Conservation (phyloP, 2,888 invertebrate species). For the Hypolimnas misippus region DNA sequence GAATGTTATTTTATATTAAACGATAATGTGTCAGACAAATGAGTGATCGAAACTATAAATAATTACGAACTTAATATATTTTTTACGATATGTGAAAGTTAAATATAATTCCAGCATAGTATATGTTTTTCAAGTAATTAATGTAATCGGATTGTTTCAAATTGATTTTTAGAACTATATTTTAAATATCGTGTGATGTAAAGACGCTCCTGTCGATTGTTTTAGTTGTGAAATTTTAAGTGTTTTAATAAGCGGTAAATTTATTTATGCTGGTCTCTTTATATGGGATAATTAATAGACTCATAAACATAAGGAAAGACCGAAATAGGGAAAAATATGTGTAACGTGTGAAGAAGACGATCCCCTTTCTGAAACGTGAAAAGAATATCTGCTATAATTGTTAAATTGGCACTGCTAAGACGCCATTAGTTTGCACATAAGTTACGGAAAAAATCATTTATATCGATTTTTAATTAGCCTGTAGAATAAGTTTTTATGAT, state of each 20-base stretch:
- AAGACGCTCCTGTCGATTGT: conserved; percentile 44
- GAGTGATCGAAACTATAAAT: too few species aligned
- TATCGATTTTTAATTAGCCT: background rate
- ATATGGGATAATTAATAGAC: conserved; percentile 54
- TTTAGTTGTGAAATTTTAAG: conserved; percentile 61
- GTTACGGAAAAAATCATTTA: background rate
- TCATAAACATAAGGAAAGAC: conserved; percentile 32
- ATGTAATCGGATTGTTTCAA: background rate
- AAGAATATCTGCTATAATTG: conserved; percentile 17
- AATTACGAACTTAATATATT: too few species aligned
- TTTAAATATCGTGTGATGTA: conserved; percentile 48
- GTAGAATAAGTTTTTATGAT: too few species aligned
- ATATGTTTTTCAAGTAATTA: too few species aligned
- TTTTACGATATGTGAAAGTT: too few species aligned
- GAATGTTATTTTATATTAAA: too few species aligned
- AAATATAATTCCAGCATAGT: too few species aligned
- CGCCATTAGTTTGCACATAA: background rate
- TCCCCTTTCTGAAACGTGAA: conserved; percentile 16
- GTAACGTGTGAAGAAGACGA: background rate
- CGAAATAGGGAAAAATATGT: conserved; percentile 33
- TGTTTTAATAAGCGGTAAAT: conserved; percentile 73
- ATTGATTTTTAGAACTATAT: background rate
- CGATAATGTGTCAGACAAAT: too few species aligned
- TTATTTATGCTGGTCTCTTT: conserved; percentile 55
- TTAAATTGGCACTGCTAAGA: conserved; percentile 12